These are phyloP conservation scores for Lagopus muta DNA, from an alignment of 2,113 vertebrate species.

Conservation along the genomic window DNA sequence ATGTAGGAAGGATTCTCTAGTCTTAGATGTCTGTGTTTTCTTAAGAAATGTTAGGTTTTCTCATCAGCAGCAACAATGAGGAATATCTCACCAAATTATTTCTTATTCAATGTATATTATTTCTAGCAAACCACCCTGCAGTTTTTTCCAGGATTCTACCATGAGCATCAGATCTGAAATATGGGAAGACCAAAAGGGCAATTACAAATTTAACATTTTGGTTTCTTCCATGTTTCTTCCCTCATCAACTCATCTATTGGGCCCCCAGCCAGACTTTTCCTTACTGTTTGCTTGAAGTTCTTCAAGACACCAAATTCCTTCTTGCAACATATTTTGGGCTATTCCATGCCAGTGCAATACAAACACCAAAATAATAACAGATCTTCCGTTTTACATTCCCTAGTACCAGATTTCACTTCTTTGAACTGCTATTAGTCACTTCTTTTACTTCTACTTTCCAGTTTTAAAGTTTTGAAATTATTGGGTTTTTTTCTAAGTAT, in stretches of 20 bases:
- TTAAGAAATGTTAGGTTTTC: neutral
- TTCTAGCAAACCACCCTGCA: neutral
- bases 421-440: neutral
- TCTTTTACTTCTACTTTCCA: neutral
- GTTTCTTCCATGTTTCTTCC: neutral
- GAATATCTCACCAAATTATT: neutral
- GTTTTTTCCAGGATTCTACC: neutral
- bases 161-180: neutral
- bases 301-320: neutral
- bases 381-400: neutral
- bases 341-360: neutral
- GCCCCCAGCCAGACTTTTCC: neutral
- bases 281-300: neutral
- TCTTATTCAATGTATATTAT: neutral
- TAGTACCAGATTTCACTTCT: neutral
- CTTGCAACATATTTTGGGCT: neutral
- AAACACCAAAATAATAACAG: neutral
- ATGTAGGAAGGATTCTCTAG: neutral
- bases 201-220: neutral
- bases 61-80: neutral
- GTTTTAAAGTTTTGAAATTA: neutral
- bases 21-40: neutral
- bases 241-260: neutral
- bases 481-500: neutral
- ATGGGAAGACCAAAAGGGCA: neutral